Evolutionary conservation across 2,888 invertebrate genomes (phyloP), one percentile per base, ranked within the genome.

Genomic region (Antheraea yamamai): DNA sequence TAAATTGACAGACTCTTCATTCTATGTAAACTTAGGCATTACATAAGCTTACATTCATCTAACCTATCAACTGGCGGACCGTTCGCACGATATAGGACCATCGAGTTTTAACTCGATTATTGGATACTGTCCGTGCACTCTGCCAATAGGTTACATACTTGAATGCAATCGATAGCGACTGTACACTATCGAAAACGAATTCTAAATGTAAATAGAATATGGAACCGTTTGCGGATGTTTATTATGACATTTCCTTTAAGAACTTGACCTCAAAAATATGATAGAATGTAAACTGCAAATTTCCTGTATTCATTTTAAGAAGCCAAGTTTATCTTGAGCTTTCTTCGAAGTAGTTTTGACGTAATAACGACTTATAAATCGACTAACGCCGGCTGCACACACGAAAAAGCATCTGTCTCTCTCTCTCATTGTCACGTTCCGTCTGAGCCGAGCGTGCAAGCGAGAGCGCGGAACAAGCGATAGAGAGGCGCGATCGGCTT

Each of bases 81-180:
- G 55, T 70, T 66, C 64, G 64, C 20, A 66, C 75, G 72, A 66
- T 75, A 66, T 72, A 74, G 73, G 77, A 75, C 76, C 76, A 71
- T 75, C 76, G 52, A 77, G 76, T 78, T 77, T 77, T 78, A 76
- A 79, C 74, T 80, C 76, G 77, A 78, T 80, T 80, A 80, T 76
- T 79, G 76, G 76, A 55, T 64, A 52, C 75, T 73, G 51, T 23
- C 71, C 52, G 72, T 66, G 72, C 73, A 66, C 64, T 66, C 75
- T 72, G 47, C 72, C 64, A 73, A 75, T 75, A 61, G 52, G 64
- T 52, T 52, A 66, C 75, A 51, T 51, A 75, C 72, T 73, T 70
- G 70, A 39, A 70, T 70, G n/a, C 74, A 55, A 35, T 55, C 55
- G 30, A 66, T 61, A 10, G 26, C 14, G 26, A 26, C 12, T 16